A percentile compares a stretch with the other conserved stretches of the same genome.
phyloP scores from a whole-genome alignment of 1,140 invertebrate species.

The Eciton burchellii region DNA sequence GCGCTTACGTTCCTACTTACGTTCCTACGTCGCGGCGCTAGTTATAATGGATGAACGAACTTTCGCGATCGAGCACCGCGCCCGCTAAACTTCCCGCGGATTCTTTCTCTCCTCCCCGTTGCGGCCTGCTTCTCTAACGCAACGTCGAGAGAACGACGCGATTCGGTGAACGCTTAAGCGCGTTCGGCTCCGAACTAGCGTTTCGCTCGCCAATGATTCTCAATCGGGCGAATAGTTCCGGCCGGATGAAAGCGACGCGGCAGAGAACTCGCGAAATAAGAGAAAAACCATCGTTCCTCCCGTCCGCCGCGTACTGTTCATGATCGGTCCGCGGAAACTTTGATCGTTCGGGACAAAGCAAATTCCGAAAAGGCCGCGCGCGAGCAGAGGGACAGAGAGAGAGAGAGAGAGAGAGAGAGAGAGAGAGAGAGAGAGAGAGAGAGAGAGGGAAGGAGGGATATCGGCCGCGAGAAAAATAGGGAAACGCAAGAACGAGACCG shows the following conservation, averaged over 20 bases:
- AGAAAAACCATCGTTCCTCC: constrained; percentile 39
- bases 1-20: constrained; percentile 8
- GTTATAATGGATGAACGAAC: constrained; percentile 34
- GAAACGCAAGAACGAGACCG: constrained; percentile 70
- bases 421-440: constrained; percentile 39
- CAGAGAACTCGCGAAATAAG: constrained; percentile 28
- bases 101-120: background rate
- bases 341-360: constrained; percentile 69
- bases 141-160: background rate
- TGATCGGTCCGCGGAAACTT: constrained; percentile 70
- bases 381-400: constrained; percentile 35
- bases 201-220: constrained; percentile 41
- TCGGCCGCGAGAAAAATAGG: constrained; percentile 61
- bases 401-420: constrained; percentile 47
- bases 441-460: too few species aligned
- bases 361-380: constrained; percentile 45
- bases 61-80: background rate
- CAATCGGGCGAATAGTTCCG: background rate
- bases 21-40: constrained; percentile 13
- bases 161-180: constrained; percentile 1
- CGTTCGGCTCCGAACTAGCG: constrained; percentile 30
- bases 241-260: background rate
- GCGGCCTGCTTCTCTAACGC: background rate
- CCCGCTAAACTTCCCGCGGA: background rate
- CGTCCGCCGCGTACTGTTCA: constrained; percentile 68